phyloP scores from a whole-genome alignment of 2,797 vertebrate species.

The Chelidonichthys spinosus region DNA sequence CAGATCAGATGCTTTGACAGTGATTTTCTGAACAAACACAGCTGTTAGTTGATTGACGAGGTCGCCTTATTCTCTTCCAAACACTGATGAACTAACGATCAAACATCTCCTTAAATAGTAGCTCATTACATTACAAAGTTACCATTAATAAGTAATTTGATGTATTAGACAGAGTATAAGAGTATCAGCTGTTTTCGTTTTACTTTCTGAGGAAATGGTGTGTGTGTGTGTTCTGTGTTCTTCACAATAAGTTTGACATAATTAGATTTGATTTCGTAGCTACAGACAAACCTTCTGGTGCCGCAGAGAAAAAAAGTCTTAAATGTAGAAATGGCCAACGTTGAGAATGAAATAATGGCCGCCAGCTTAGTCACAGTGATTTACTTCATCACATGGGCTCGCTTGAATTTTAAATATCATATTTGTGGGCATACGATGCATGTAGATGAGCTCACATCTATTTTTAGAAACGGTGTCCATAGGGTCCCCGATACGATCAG shows the following conservation, averaged over 20 bases:
- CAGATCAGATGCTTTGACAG: neutral
- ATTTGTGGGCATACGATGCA: slow-evolving; percentile 26
- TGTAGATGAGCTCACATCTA: slow-evolving; percentile 37
- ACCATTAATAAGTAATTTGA: too few species aligned
- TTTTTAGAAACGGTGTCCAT: slow-evolving; percentile 54
- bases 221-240: slow-evolving; percentile 15
- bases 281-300: neutral
- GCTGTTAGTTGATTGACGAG: neutral
- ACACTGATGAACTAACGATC: neutral
- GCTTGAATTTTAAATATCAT: neutral
- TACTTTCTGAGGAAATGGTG: too few species aligned
- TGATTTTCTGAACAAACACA: neutral
- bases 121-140: too few species aligned
- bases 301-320: neutral
- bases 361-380: neutral
- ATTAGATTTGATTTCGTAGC: slow-evolving; percentile 12
- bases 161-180: too few species aligned
- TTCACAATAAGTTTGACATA: slow-evolving; percentile 23
- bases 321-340: neutral
- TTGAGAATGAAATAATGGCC: neutral
- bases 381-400: neutral
- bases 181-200: too few species aligned
- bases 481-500: slow-evolving; percentile 47
- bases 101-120: too few species aligned
- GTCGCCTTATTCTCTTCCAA: neutral